Conservation (phyloP, 1,140 invertebrate species). For the Caenorhabditis latens region DNA sequence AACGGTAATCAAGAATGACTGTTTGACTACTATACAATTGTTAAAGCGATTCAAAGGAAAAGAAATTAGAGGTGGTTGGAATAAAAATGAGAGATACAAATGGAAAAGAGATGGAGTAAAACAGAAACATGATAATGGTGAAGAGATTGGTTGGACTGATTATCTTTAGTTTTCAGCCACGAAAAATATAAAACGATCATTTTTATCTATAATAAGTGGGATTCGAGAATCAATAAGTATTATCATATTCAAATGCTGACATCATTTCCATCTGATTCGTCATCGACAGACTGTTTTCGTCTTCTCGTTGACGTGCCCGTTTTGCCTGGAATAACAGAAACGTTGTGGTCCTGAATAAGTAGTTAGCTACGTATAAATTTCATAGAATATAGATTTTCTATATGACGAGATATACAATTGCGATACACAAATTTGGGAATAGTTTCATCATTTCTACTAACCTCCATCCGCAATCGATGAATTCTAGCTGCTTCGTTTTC, state of each 20-base stretch:
- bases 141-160: background rate
- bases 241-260: constrained; percentile 36
- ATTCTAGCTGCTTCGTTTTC: constrained; percentile 31
- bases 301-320: constrained; percentile 25
- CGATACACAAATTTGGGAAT: too few relatives aligned
- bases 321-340: constrained; percentile 5
- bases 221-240: constrained; percentile 12
- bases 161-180: background rate
- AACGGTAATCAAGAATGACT: too few relatives aligned
- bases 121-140: constrained; percentile 36
- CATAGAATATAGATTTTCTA: background rate
- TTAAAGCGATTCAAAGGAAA: background rate
- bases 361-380: background rate
- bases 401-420: too few relatives aligned
- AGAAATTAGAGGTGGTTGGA: background rate
- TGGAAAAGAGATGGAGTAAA: background rate
- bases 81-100: background rate
- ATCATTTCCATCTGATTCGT: constrained; percentile 46
- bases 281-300: constrained; percentile 4
- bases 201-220: background rate
- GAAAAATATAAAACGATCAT: background rate
- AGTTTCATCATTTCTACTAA: background rate
- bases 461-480: constrained; percentile 35
- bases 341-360: background rate
- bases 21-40: background rate